Base-by-base conservation (phyloP, 2,113 vertebrate genomes). In the Eurypyga helias region DNA sequence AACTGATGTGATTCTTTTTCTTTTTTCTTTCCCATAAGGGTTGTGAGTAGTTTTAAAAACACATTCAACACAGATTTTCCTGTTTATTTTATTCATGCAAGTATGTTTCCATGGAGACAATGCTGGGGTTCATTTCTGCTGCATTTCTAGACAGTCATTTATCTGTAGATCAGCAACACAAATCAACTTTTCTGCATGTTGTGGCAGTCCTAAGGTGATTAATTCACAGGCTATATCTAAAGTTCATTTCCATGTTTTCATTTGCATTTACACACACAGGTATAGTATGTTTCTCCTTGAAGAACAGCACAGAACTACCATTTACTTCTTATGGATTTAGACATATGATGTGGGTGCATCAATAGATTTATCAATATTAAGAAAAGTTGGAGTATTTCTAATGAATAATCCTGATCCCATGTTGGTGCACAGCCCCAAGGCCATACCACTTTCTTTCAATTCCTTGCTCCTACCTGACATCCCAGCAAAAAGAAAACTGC, bases 31-130 rank as follows among this genome's bases (percentile, higher is more conserved):
- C 38, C 38, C 5, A 2, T 34, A 81, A 92, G 38, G 31, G 9
- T 86, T 90, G 33, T 43, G 51, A 80, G 43, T 86, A 95, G 33
- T 83, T 96, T 85, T 55, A 66, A n/a, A 94, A 94, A 78, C n/a
- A n/a, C 14, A 23, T 89, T 93, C 34, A 92, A 73, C 57, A 26
- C 17, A 45, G 36, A 36, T 92, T 94, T 93, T 92, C 41, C 43
- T 82, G 69, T 62, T 93, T 69, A 89, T 89, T 92, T 89, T 93
- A 84, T 96, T 94, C 88, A 82, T 90, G 43, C 60, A 81, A 89
- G 38, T 75, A 14, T 57, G 92, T 97, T 95, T 96, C 96, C 83
- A 94, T 92, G 90, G 94, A 64, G 72, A 97, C 88, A 71, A 57
- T 2, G 3, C 83, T 79, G 52, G 67, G 13, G 43, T 83, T 95